Evolutionary conservation across 2,113 vertebrate species (phyloP).

Genomic region (zebrafish (Danio rerio)): DNA sequence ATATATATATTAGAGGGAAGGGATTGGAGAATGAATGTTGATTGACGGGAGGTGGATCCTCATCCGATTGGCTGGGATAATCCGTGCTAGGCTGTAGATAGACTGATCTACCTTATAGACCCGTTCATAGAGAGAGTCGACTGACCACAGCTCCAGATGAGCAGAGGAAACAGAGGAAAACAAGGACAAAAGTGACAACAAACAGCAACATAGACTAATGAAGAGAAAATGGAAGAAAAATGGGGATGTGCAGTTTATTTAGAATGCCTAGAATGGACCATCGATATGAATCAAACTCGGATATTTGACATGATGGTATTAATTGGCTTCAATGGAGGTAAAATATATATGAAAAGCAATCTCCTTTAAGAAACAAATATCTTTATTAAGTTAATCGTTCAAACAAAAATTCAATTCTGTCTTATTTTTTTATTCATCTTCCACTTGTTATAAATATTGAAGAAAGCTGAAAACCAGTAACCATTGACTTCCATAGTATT

Average conservation of each 20-base stretch:
- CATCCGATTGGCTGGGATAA: constrained; percentile 41
- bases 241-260: neutral
- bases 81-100: constrained; percentile 23
- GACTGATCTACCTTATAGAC: constrained; percentile 76
- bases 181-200: constrained; percentile 41
- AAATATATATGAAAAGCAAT: neutral
- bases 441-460: too few species aligned
- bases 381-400: neutral
- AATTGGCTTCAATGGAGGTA: neutral
- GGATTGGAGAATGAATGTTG: constrained; percentile 37
- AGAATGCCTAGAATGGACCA: too few species aligned
- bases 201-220: constrained; percentile 31
- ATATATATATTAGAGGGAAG: constrained; percentile 23
- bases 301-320: neutral
- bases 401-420: too few species aligned
- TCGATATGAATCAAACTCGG: too few species aligned
- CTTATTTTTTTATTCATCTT: too few species aligned
- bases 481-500: too few species aligned
- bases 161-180: constrained; percentile 31
- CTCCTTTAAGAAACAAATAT: neutral
- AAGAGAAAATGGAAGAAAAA: neutral
- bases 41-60: constrained; percentile 37
- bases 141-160: constrained; percentile 73
- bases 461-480: too few species aligned
- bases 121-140: constrained; percentile 75